Conservation (phyloP, 2,113 vertebrate genomes). For the Crotalus viridis region DNA sequence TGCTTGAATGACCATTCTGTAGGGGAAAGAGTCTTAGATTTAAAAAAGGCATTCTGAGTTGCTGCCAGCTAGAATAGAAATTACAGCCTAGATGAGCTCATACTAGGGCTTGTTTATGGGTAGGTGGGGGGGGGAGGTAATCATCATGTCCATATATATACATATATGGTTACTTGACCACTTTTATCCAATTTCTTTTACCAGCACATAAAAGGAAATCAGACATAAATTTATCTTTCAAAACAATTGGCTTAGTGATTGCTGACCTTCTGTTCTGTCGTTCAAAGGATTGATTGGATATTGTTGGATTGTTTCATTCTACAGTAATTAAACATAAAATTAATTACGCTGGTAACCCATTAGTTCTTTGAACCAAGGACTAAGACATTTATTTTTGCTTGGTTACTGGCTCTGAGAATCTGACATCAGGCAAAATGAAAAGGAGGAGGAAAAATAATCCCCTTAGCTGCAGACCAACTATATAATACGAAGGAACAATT, state of each 20-base stretch:
- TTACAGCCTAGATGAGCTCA: background rate
- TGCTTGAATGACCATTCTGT: background rate
- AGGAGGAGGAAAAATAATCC: conserved; percentile 41
- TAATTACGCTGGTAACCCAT: conserved; percentile 82
- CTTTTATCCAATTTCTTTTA: conserved; percentile 82
- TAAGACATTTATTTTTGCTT: conserved; percentile 76
- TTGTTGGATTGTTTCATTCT: conserved; percentile 84
- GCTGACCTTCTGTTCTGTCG: conserved; percentile 83
- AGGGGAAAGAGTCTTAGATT: background rate
- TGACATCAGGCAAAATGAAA: conserved; percentile 61
- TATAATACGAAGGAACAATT: conserved; percentile 70
- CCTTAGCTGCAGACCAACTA: conserved; percentile 65
- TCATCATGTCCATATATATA: conserved; percentile 73
- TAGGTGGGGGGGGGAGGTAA: conserved; percentile 4
- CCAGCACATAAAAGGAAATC: conserved; percentile 76
- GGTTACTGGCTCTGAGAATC: conserved; percentile 70
- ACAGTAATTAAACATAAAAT: conserved; percentile 84
- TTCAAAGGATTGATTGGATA: conserved; percentile 77
- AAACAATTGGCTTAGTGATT: conserved; percentile 84
- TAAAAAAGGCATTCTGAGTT: background rate
- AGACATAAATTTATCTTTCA: conserved; percentile 82
- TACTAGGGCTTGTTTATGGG: background rate
- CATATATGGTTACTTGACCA: conserved; percentile 80
- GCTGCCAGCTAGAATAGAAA: background rate
- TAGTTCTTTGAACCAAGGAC: conserved; percentile 80